Percentiles rank a stretch among this genome's conserved stretches.
phyloP scores from a whole-genome alignment of 2,113 vertebrate species.

The Ailuropoda melanoleuca region DNA sequence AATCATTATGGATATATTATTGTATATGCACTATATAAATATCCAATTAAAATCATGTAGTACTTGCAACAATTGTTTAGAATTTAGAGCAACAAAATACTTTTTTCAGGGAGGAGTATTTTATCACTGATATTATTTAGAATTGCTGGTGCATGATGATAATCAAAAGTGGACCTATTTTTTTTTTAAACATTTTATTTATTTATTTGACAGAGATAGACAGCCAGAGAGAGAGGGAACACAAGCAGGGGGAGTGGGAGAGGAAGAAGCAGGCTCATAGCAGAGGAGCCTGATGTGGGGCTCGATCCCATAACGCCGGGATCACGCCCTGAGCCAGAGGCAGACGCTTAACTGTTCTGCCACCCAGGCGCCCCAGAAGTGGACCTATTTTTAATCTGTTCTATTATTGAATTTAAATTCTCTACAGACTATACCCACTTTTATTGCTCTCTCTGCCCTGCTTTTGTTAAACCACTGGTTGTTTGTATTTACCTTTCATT shows the following conservation, averaged over 20 bases:
- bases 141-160: neutral
- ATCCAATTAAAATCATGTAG: neutral
- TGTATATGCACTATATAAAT: neutral
- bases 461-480: too few species aligned
- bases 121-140: neutral
- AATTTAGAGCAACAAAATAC: neutral
- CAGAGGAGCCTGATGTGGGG: too few species aligned
- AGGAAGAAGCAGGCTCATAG: too few species aligned
- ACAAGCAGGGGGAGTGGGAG: too few species aligned
- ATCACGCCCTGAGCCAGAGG: too few species aligned
- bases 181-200: too few species aligned
- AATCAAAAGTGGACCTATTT: neutral
- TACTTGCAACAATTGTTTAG: neutral
- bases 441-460: neutral
- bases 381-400: neutral
- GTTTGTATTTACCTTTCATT: neutral
- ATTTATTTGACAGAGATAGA: too few species aligned
- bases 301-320: too few species aligned
- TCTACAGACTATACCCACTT: accelerated
- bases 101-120: neutral
- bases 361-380: too few species aligned
- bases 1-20: neutral
- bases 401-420: neutral
- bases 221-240: too few species aligned
- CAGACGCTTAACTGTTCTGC: too few species aligned